Conservation (phyloP, 2,797 vertebrate species). For the Crypturellus tataupa region DNA sequence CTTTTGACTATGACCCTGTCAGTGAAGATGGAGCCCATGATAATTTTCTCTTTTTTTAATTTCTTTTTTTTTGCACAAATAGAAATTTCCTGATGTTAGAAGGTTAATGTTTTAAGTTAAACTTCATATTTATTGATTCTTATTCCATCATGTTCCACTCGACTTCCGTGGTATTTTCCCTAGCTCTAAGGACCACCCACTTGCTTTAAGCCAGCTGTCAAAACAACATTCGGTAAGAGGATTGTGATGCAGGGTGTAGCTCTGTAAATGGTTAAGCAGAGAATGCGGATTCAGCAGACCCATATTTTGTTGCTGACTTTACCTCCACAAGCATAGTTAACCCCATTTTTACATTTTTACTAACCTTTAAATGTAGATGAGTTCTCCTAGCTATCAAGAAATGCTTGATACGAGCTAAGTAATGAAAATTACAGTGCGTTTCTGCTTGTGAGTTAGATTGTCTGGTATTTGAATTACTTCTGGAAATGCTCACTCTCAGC, state of each 20-base stretch:
- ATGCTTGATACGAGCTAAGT: background rate
- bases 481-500: background rate
- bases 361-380: background rate
- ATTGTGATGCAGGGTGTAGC: background rate
- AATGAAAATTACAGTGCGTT: background rate
- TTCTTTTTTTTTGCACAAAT: background rate
- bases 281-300: background rate
- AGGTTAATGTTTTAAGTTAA: background rate
- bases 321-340: background rate
- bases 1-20: background rate
- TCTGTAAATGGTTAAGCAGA: background rate
- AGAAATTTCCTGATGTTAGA: background rate
- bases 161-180: background rate
- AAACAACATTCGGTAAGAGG: slow-evolving; percentile 20
- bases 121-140: background rate
- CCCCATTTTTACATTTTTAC: background rate
- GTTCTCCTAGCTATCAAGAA: background rate
- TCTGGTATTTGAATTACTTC: background rate
- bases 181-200: slow-evolving; percentile 11
- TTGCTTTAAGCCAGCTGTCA: slow-evolving; percentile 50
- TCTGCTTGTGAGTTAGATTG: background rate
- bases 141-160: background rate
- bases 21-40: background rate
- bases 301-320: background rate
- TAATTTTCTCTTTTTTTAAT: background rate